A percentile compares a stretch with the other conserved stretches of the same genome.
Conservation (phyloP, 2,888 invertebrate species). For the Papilio protenor region DNA sequence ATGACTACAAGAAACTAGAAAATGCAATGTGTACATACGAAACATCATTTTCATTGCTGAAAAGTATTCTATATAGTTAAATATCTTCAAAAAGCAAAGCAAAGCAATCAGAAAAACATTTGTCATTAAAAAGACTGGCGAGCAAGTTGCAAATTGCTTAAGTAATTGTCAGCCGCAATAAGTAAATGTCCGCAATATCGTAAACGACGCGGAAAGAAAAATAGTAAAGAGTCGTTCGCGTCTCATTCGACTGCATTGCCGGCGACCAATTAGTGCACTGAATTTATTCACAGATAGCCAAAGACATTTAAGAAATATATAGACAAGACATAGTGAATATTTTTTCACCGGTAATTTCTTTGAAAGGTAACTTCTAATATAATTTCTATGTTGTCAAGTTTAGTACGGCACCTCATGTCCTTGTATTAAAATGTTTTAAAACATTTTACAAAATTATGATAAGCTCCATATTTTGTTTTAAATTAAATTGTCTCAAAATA, state of each 20-base stretch:
- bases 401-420: no score
- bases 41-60: not conserved
- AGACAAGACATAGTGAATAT: no score
- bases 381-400: no score
- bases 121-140: slow-evolving; percentile 13
- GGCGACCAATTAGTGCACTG: slow-evolving; percentile 73
- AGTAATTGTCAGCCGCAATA: slow-evolving; percentile 39
- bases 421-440: no score
- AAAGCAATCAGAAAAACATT: slow-evolving; percentile 28
- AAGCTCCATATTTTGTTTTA: no score
- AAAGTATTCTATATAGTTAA: not conserved
- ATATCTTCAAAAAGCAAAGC: not conserved
- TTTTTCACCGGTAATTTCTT: no score
- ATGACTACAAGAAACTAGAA: not conserved
- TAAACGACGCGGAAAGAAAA: slow-evolving; percentile 56
- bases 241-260: slow-evolving; percentile 63
- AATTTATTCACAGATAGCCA: slow-evolving; percentile 50
- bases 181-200: slow-evolving; percentile 54
- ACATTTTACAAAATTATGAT: no score
- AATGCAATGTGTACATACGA: not conserved
- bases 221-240: slow-evolving; percentile 53
- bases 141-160: slow-evolving; percentile 34
- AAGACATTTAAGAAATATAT: no score
- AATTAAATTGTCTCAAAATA: no score
- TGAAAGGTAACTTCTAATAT: no score